A percentile compares a stretch with the other conserved stretches of the same genome.
Evolutionary conservation across 2,113 vertebrate genomes (phyloP).

Genomic region (Brachypodius melanocephalos): DNA sequence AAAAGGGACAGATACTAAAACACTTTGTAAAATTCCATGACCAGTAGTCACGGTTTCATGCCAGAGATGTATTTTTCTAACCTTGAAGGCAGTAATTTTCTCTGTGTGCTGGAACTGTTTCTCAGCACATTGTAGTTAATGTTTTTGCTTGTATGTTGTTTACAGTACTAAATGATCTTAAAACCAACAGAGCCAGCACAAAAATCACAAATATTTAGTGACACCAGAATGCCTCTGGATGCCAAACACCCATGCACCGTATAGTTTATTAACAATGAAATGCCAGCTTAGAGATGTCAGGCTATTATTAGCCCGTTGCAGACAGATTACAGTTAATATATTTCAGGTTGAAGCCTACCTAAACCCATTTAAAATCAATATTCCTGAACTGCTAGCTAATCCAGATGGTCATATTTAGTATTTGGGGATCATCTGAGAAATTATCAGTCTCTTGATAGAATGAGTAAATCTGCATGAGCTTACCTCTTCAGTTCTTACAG

Average conservation of each 20-base stretch:
- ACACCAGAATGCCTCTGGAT: not conserved
- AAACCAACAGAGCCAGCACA: not conserved
- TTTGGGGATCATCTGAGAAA: not conserved
- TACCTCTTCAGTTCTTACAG: not conserved
- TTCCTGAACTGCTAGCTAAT: not conserved
- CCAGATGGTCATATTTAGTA: not conserved
- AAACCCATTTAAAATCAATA: slow-evolving; percentile 7
- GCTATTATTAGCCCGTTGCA: not conserved
- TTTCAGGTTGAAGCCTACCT: not conserved
- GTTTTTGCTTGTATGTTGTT: not conserved
- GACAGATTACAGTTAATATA: not conserved
- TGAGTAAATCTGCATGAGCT: not conserved
- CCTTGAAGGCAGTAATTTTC: not conserved
- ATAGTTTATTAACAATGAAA: not conserved
- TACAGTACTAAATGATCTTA: not conserved
- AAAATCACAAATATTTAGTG: not conserved
- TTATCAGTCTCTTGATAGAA: not conserved
- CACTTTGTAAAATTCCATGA: not conserved
- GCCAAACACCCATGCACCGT: not conserved
- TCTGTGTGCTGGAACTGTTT: not conserved
- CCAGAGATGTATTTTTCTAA: not conserved
- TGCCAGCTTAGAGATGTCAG: not conserved
- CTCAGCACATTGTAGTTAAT: not conserved
- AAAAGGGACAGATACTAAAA: not conserved
- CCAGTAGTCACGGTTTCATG: not conserved